A percentile compares a stretch with the other conserved stretches of the same genome.
phyloP scores from a whole-genome alignment of 2,888 invertebrate genomes.

The Drosophila mimica region DNA sequence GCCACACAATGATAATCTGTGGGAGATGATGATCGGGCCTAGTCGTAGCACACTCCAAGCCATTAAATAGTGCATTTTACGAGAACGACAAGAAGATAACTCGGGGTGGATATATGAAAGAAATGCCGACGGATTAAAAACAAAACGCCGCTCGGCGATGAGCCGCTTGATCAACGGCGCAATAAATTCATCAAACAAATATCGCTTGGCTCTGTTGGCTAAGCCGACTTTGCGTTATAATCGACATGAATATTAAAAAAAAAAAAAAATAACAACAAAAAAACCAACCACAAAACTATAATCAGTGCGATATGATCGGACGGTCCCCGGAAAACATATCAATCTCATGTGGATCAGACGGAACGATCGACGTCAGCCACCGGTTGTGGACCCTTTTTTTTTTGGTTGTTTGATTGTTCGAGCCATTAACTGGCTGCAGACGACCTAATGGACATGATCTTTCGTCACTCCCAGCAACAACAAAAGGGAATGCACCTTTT shows the following conservation, averaged over 20 bases:
- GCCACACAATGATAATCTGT: slow-evolving; percentile 44
- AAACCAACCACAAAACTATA: slow-evolving; percentile 75
- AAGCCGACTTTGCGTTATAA: slow-evolving; percentile 60
- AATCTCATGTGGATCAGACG: slow-evolving; percentile 67
- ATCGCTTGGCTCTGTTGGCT: slow-evolving; percentile 40
- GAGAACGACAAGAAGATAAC: slow-evolving; percentile 37
- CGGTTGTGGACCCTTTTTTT: slow-evolving; percentile 54
- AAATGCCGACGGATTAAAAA: slow-evolving; percentile 69
- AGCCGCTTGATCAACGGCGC: slow-evolving; percentile 62
- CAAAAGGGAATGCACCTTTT: slow-evolving; percentile 58
- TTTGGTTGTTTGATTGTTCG: slow-evolving; percentile 30
- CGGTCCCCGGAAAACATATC: slow-evolving; percentile 66
- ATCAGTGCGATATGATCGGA: slow-evolving; percentile 76
- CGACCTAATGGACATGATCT: slow-evolving; percentile 80
- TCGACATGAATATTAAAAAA: slow-evolving; percentile 73
- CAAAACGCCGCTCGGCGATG: slow-evolving; percentile 63
- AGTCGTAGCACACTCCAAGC: slow-evolving; percentile 58
- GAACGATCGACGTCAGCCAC: slow-evolving; percentile 52
- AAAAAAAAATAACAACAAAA: slow-evolving; percentile 50
- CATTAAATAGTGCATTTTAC: slow-evolving; percentile 72
- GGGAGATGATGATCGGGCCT: slow-evolving; percentile 44
- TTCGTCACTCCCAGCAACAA: slow-evolving; percentile 75
- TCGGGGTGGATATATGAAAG: slow-evolving; percentile 46
- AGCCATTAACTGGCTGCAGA: slow-evolving; percentile 77
- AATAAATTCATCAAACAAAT: slow-evolving; percentile 80